phyloP scores from a whole-genome alignment of 2,113 vertebrate genomes.

The Gopherus evgoodei region DNA sequence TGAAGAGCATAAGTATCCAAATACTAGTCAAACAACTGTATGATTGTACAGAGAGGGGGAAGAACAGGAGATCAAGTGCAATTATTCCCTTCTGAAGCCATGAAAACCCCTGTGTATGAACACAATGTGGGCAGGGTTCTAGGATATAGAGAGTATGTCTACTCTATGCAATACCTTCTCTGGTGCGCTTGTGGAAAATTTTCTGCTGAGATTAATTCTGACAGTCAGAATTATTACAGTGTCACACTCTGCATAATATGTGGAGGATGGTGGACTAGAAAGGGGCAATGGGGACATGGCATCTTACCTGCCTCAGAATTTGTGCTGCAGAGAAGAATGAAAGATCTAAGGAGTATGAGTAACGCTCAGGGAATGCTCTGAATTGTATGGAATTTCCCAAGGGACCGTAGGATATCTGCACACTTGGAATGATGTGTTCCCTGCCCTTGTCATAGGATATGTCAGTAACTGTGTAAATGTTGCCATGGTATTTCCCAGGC shows the following conservation, averaged over 20 bases:
- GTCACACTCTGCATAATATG: background rate
- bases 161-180: background rate
- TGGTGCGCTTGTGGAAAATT: fast-evolving
- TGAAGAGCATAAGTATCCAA: background rate
- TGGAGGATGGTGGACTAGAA: background rate
- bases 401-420: background rate
- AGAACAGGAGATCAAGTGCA: background rate
- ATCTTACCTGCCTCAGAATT: background rate
- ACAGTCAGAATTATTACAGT: background rate
- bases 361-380: background rate
- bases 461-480: background rate
- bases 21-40: background rate
- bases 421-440: background rate
- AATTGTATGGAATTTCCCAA: background rate
- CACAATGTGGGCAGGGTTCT: background rate
- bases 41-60: background rate
- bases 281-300: background rate
- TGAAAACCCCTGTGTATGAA: background rate
- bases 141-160: background rate
- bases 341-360: background rate
- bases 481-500: background rate
- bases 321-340: background rate
- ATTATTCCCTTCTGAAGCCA: background rate
- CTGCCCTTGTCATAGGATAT: background rate
- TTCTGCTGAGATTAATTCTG: background rate